Conservation (phyloP, 2,113 vertebrate genomes). For the Otocyon megalotis region DNA sequence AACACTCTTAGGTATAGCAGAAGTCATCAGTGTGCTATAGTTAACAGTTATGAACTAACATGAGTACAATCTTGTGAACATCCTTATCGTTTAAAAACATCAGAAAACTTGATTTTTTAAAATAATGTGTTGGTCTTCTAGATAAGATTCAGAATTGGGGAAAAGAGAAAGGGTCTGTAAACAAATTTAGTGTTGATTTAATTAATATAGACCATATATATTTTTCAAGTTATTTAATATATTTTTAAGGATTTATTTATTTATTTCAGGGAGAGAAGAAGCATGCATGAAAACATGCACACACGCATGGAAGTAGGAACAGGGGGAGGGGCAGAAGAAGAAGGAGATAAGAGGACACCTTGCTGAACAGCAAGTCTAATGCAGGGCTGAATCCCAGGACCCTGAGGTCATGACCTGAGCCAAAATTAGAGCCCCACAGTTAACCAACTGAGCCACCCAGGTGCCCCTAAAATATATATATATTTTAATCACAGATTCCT, state of each 20-base stretch:
- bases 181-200: conserved; percentile 1
- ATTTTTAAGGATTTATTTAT: neutral
- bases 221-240: neutral
- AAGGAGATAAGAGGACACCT: neutral
- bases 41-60: neutral
- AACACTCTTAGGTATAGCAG: neutral
- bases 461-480: neutral
- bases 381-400: neutral
- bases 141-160: neutral
- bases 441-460: neutral
- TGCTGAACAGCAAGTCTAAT: neutral
- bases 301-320: fast-evolving
- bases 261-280: neutral
- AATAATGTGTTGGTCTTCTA: neutral
- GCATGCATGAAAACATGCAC: neutral
- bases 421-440: neutral
- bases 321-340: neutral
- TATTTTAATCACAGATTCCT: neutral
- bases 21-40: neutral
- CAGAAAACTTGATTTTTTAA: neutral
- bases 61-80: neutral
- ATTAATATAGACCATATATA: neutral
- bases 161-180: neutral
- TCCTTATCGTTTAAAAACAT: neutral
- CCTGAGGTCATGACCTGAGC: neutral